phyloP scores from a whole-genome alignment of 2,113 vertebrate genomes.

The Bucco capensis region DNA sequence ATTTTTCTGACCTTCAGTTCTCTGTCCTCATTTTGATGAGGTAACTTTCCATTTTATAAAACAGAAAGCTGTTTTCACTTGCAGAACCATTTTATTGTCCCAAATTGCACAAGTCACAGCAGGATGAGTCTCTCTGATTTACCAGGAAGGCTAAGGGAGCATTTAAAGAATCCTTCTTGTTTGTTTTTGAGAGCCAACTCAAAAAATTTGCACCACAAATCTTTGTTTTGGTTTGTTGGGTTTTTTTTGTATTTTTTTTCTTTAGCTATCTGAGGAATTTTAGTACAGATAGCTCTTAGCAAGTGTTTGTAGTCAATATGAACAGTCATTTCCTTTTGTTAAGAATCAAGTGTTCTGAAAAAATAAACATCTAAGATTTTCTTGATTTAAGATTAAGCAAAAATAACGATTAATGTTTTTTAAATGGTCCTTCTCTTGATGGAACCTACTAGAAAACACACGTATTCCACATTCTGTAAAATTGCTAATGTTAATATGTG shows the following conservation, averaged over 20 bases:
- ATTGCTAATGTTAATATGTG: not conserved
- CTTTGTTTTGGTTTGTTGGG: not conserved
- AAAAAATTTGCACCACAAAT: not conserved
- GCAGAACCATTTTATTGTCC: constrained; percentile 42
- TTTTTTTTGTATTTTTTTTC: not conserved
- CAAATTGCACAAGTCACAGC: not conserved
- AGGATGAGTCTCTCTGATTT: constrained; percentile 19
- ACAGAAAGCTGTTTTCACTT: constrained; percentile 52
- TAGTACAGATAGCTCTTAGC: not conserved
- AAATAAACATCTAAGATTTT: not conserved
- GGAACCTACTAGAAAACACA: not conserved
- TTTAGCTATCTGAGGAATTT: not conserved
- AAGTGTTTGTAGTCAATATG: not conserved
- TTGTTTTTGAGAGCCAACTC: not conserved
- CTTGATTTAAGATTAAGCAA: not conserved
- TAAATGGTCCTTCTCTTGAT: not conserved
- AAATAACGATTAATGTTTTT: not conserved
- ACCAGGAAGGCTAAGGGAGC: not conserved
- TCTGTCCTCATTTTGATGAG: constrained; percentile 29
- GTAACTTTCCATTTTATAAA: constrained; percentile 27
- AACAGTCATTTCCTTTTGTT: not conserved
- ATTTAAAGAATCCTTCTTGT: not conserved
- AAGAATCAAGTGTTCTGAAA: not conserved
- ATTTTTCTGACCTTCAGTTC: constrained; percentile 38
- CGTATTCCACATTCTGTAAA: not conserved